Evolutionary conservation across 2,113 vertebrate species (phyloP).

Genomic region (Stomatorhinus ivindoensis): DNA sequence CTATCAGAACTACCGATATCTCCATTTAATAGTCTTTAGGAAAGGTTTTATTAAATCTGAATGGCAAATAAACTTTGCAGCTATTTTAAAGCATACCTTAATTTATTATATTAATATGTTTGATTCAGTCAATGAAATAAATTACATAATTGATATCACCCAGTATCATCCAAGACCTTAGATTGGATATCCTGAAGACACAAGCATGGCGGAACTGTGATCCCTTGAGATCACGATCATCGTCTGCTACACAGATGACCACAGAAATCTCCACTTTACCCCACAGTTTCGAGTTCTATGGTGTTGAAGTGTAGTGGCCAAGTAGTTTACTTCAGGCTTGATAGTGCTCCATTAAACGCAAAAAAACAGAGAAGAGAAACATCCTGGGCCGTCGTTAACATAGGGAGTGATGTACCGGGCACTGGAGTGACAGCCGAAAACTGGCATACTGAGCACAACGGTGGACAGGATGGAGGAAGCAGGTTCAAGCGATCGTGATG

Average conservation of each 20-base stretch:
- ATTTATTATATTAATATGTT: neutral
- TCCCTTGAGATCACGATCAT: neutral
- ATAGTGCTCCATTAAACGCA: neutral
- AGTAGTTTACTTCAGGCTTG: neutral
- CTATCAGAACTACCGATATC: constrained; percentile 15
- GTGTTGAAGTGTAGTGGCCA: neutral
- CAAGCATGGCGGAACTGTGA: neutral
- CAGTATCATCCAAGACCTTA: neutral
- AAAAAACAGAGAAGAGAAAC: neutral
- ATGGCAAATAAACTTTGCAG: constrained; percentile 20
- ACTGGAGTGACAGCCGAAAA: neutral
- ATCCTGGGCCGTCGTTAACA: neutral
- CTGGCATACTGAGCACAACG: neutral
- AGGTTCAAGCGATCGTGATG: neutral
- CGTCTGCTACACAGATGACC: neutral
- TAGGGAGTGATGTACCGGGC: neutral
- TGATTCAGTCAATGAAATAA: neutral
- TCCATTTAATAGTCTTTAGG: constrained; percentile 16
- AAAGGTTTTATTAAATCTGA: constrained; percentile 24
- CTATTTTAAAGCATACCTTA: constrained; percentile 17
- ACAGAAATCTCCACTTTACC: neutral
- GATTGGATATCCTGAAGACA: neutral
- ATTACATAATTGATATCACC: neutral
- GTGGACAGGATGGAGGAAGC: neutral
- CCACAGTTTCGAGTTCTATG: neutral